A percentile compares a stretch with the other conserved stretches of the same genome.
phyloP scores from a whole-genome alignment of 2,888 invertebrate species.

The Ormyrus nitidulus region DNA sequence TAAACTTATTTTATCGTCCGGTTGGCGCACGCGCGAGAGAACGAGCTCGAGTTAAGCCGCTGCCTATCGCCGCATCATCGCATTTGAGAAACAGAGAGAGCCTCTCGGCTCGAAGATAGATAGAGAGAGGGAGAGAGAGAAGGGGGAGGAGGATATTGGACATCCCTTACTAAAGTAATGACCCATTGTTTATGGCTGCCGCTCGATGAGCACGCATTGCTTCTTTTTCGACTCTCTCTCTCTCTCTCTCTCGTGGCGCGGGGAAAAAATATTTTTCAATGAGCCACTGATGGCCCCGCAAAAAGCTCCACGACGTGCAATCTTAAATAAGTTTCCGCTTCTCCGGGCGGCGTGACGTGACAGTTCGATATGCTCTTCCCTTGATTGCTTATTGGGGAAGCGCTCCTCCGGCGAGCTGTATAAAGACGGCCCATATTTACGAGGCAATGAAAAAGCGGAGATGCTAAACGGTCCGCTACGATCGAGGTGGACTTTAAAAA shows the following conservation, averaged over 20 bases:
- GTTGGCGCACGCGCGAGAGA: constrained; percentile 1
- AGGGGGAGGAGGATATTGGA: constrained; percentile 68
- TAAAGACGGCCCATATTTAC: too few species aligned
- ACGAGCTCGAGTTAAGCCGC: constrained; percentile 48
- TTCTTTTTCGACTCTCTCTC: constrained; percentile 62
- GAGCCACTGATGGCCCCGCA: constrained; percentile 24
- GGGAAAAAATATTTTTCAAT: constrained; percentile 51
- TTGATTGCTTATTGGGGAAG: neutral
- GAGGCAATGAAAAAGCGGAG: too few species aligned
- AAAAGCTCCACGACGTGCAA: constrained; percentile 31
- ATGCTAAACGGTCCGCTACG: too few species aligned
- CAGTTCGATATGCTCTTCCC: neutral
- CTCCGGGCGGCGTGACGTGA: constrained; percentile 1
- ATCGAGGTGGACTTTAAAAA: too few species aligned
- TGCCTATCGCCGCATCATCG: constrained; percentile 66
- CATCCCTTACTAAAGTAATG: constrained; percentile 74
- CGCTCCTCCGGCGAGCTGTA: neutral
- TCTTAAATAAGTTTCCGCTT: constrained; percentile 30
- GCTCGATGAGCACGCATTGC: constrained; percentile 69
- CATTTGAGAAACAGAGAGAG: constrained; percentile 53
- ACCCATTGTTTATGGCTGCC: constrained; percentile 73
- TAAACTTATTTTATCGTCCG: constrained; percentile 72
- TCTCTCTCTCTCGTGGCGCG: neutral
- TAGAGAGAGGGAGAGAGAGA: constrained; percentile 48
- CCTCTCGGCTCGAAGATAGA: constrained; percentile 40